phyloP scores from a whole-genome alignment of 2,888 invertebrate genomes.

The Apotomis capreana region DNA sequence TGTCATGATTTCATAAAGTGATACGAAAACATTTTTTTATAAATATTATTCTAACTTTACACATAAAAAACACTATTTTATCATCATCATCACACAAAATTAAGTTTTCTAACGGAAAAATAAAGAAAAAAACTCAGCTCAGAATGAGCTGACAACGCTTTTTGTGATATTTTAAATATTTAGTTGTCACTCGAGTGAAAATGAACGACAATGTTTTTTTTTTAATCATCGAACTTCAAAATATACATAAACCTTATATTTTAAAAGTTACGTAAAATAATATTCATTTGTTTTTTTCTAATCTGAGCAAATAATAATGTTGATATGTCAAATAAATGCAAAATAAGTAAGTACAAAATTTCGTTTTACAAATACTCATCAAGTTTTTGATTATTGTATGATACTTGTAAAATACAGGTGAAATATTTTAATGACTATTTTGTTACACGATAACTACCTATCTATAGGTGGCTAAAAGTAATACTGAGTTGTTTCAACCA shows the following conservation, averaged over 20 bases:
- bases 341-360: no score
- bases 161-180: no score
- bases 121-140: neutral
- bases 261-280: neutral
- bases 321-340: neutral
- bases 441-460: neutral
- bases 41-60: constrained; percentile 17
- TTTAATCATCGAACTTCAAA: no score
- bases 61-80: constrained; percentile 5
- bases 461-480: neutral
- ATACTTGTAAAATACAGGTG: neutral
- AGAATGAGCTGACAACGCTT: constrained; percentile 31
- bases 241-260: no score
- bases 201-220: neutral
- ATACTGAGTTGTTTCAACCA: neutral
- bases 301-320: neutral
- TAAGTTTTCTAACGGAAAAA: neutral
- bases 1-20: constrained; percentile 34
- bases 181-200: neutral
- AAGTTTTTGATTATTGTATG: no score
- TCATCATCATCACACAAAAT: neutral
- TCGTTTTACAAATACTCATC: no score
- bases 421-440: neutral
- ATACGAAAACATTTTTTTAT: constrained; percentile 18
- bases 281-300: neutral